These are phyloP conservation scores for Eupsittula cactorum DNA, from an alignment of 2,113 vertebrate species.

Conservation along the genomic window DNA sequence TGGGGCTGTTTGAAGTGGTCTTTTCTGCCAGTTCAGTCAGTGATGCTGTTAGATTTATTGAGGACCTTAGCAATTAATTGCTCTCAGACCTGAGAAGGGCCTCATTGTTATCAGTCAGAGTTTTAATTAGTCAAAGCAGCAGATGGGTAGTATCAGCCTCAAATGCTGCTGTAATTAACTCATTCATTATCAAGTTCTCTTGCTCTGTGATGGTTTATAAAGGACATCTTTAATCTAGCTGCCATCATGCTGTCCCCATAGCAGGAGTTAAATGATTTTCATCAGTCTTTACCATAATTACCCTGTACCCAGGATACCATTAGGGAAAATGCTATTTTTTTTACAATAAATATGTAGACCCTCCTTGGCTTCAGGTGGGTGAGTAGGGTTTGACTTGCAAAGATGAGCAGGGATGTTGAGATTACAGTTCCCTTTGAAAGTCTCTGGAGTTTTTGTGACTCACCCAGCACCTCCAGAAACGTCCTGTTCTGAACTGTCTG, in stretches of 20 bases:
- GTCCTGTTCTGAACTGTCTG: neutral
- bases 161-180: conserved; percentile 74
- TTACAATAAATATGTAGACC: neutral
- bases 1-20: neutral
- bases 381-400: neutral
- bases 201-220: neutral
- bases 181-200: conserved; percentile 73
- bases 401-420: neutral
- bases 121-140: conserved; percentile 77
- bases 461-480: neutral
- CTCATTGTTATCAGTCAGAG: conserved; percentile 48
- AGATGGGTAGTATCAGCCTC: conserved; percentile 72
- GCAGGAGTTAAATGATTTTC: conserved; percentile 46
- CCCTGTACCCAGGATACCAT: neutral
- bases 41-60: conserved; percentile 20
- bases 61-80: conserved; percentile 64
- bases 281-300: conserved; percentile 26
- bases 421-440: neutral
- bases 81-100: conserved; percentile 56
- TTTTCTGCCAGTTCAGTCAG: conserved; percentile 1
- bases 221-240: conserved; percentile 50
- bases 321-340: conserved; percentile 25
- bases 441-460: neutral
- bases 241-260: neutral
- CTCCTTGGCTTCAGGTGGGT: neutral